Percentiles rank a stretch among this genome's conserved stretches.
These are phyloP conservation scores for Scaeva pyrastri DNA, from an alignment of 2,888 invertebrate genomes.

Conservation along the genomic window DNA sequence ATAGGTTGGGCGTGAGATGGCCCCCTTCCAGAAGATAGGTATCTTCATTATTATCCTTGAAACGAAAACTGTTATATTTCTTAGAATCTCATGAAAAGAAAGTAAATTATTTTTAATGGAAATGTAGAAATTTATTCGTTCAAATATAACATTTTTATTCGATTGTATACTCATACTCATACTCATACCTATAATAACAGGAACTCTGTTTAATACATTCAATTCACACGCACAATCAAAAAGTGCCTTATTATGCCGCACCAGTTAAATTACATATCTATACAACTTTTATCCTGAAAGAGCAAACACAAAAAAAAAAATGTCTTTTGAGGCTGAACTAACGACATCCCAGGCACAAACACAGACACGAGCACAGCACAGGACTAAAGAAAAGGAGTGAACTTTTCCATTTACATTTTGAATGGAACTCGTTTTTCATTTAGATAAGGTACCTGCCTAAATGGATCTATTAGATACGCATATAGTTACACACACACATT, in stretches of 20 bases:
- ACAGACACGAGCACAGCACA: too few species aligned
- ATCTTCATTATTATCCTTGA: background rate
- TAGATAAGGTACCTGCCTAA: background rate
- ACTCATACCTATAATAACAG: background rate
- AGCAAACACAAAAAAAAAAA: background rate
- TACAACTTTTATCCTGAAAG: background rate
- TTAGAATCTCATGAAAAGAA: constrained; percentile 58
- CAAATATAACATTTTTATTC: constrained; percentile 47
- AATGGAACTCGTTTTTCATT: constrained; percentile 3
- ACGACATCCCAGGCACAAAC: background rate
- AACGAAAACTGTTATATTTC: constrained; percentile 10
- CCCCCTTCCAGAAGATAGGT: background rate
- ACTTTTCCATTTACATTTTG: constrained; percentile 41
- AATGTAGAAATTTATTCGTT: constrained; percentile 56
- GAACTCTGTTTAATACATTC: constrained; percentile 17
- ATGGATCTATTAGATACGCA: background rate
- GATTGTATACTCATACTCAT: constrained; percentile 28
- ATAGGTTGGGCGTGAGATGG: too few species aligned
- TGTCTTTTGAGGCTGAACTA: constrained; percentile 10
- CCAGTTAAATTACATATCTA: constrained; percentile 26
- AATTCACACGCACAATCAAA: constrained; percentile 20
- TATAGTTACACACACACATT: background rate
- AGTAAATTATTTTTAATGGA: constrained; percentile 74
- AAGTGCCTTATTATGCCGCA: constrained; percentile 25
- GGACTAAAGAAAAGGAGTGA: constrained; percentile 2